These are phyloP conservation scores for Sebastes flavidus DNA, from an alignment of 2,797 vertebrate species.

Conservation along the genomic window DNA sequence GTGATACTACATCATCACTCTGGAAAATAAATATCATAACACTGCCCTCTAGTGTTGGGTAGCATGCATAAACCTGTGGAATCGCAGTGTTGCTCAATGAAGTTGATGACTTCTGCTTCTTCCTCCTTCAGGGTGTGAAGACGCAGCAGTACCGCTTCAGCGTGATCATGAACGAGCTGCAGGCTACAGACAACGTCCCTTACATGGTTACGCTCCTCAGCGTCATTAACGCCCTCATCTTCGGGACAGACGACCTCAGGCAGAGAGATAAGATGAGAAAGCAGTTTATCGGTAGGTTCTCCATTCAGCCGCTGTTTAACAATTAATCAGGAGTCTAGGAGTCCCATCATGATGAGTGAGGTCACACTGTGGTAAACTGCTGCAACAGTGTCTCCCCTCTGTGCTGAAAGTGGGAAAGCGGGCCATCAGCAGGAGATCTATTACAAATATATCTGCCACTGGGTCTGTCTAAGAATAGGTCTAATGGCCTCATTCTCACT, in stretches of 20 bases:
- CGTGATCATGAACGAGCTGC: conserved; percentile 93
- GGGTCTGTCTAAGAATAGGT: conserved; percentile 71
- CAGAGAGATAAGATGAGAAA: conserved; percentile 91
- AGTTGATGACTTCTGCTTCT: background rate
- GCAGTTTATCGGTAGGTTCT: conserved; percentile 92
- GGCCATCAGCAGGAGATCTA: conserved; percentile 45
- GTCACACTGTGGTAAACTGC: conserved; percentile 17
- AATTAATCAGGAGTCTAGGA: background rate
- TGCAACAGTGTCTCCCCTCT: background rate
- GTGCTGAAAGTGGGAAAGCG: conserved; percentile 38
- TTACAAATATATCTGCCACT: conserved; percentile 63
- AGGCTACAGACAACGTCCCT: conserved; percentile 90
- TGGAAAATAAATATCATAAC: background rate
- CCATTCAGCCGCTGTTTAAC: background rate
- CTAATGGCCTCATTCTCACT: conserved; percentile 65
- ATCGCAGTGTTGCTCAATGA: background rate
- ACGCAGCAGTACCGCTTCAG: conserved; percentile 97
- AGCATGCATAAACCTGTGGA: background rate
- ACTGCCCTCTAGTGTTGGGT: conserved; percentile 42
- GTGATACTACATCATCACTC: background rate
- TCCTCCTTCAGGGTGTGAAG: conserved; percentile 85
- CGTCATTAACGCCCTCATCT: conserved; percentile 93
- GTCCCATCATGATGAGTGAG: conserved; percentile 5
- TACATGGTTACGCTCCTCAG: conserved; percentile 95
- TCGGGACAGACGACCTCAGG: conserved; percentile 89